phyloP scores from a whole-genome alignment of 2,888 invertebrate species.

The Cylloceria caligata region DNA sequence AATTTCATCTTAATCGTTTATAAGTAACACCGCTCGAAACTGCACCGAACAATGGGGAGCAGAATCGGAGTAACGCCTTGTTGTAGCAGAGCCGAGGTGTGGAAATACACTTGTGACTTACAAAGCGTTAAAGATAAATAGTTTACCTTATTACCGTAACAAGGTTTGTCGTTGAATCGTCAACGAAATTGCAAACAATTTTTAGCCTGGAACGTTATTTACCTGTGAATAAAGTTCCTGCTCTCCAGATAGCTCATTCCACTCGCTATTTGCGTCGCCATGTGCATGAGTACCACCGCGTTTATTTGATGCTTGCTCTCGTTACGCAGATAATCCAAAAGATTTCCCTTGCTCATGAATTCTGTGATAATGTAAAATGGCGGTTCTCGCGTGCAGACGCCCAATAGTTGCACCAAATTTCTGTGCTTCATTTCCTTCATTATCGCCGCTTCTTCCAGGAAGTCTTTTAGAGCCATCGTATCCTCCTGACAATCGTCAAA shows the following conservation, averaged over 20 bases:
- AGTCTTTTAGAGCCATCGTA: conserved; percentile 99
- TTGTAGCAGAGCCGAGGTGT: too few relatives aligned
- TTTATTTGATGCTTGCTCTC: conserved; percentile 94
- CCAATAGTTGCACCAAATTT: conserved; percentile 98
- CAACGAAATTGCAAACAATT: neutral
- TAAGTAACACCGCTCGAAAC: too few relatives aligned
- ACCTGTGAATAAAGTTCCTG: conserved; percentile 97
- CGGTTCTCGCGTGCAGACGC: conserved; percentile 99
- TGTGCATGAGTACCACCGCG: conserved; percentile 98
- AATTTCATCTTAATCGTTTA: too few relatives aligned
- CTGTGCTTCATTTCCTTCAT: conserved; percentile 99
- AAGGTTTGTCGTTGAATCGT: neutral
- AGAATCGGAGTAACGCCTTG: too few relatives aligned
- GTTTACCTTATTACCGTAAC: neutral
- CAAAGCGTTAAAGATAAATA: neutral
- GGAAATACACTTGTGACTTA: too few relatives aligned
- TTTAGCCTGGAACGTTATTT: conserved; percentile 33
- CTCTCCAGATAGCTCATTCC: conserved; percentile 99
- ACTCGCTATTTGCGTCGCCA: conserved; percentile 99
- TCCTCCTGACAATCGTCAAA: conserved; percentile 89
- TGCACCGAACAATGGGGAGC: too few relatives aligned
- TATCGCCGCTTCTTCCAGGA: conserved; percentile 99
- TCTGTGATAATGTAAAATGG: conserved; percentile 99
- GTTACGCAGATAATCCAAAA: conserved; percentile 97
- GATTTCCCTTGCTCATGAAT: conserved; percentile 99